phyloP scores from a whole-genome alignment of 2,797 vertebrate species.

The Acipenser ruthenus region DNA sequence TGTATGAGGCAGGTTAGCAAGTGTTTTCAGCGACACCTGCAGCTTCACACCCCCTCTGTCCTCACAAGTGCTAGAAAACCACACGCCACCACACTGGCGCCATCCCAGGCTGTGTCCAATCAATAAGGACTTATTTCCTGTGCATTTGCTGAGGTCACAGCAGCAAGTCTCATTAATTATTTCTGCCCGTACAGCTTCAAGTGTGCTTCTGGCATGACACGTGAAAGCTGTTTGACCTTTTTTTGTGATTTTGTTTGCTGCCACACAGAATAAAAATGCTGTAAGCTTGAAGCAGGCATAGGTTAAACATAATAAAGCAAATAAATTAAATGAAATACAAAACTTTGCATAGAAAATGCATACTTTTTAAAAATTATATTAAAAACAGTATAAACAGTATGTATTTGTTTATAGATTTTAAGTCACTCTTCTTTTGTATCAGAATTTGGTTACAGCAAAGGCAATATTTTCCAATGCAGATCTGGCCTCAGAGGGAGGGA shows the following conservation, averaged over 20 bases:
- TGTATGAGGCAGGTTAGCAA: conserved; percentile 22
- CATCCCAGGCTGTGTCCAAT: conserved; percentile 78
- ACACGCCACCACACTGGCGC: conserved; percentile 92
- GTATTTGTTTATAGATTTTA: background rate
- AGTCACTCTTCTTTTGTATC: conserved; percentile 27
- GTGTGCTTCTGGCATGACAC: conserved; percentile 74
- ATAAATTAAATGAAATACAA: background rate
- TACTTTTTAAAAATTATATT: background rate
- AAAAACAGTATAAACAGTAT: background rate
- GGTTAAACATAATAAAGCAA: background rate
- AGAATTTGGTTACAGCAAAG: conserved; percentile 79
- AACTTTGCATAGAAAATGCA: background rate
- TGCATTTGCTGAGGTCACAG: conserved; percentile 97
- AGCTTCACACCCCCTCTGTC: conserved; percentile 45
- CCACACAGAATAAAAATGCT: background rate
- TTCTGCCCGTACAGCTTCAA: conserved; percentile 87
- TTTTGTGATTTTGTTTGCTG: conserved; percentile 44
- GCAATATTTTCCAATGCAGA: conserved; percentile 95
- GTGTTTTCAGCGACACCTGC: conserved; percentile 50
- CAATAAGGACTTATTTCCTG: conserved; percentile 98
- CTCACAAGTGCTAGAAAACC: conserved; percentile 80
- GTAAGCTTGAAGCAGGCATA: background rate
- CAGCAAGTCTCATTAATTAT: conserved; percentile 96
- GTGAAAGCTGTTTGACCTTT: conserved; percentile 74
- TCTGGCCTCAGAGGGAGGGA: conserved; percentile 89